phyloP scores from a whole-genome alignment of 2,888 invertebrate genomes.

The Apodemia zela region DNA sequence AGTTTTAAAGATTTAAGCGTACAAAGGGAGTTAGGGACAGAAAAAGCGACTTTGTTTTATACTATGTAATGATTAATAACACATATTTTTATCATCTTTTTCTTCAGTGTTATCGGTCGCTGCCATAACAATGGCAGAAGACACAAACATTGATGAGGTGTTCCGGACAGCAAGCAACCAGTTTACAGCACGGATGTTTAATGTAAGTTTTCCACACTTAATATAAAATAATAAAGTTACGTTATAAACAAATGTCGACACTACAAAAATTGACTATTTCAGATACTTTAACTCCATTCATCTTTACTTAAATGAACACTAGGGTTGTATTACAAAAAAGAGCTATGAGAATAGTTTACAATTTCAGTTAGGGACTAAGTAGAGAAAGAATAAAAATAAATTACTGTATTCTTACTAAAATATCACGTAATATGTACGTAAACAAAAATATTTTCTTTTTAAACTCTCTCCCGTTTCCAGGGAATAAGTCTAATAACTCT shows the following conservation, averaged over 20 bases:
- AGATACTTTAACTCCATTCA: no score
- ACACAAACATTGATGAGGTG: conserved; percentile 31
- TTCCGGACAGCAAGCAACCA: conserved; percentile 44
- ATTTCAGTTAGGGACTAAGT: neutral
- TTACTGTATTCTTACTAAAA: no score
- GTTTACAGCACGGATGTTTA: conserved; percentile 54
- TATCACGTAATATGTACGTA: no score
- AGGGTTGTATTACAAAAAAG: neutral
- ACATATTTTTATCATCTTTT: neutral
- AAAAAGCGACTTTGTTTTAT: no score
- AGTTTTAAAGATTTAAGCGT: no score
- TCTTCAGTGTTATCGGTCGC: conserved; percentile 34
- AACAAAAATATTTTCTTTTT: no score
- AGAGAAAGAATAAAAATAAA: neutral
- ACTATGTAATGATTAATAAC: no score
- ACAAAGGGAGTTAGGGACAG: no score
- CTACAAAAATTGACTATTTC: no score
- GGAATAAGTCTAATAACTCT: no score
- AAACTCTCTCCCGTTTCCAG: no score
- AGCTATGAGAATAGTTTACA: neutral
- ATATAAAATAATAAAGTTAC: neutral
- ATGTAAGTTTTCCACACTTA: conserved; percentile 44
- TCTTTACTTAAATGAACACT: neutral
- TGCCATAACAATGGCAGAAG: conserved; percentile 41
- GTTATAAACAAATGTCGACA: neutral